These are phyloP conservation scores for Hyla sarda DNA, from an alignment of 2,113 vertebrate genomes.

Conservation along the genomic window DNA sequence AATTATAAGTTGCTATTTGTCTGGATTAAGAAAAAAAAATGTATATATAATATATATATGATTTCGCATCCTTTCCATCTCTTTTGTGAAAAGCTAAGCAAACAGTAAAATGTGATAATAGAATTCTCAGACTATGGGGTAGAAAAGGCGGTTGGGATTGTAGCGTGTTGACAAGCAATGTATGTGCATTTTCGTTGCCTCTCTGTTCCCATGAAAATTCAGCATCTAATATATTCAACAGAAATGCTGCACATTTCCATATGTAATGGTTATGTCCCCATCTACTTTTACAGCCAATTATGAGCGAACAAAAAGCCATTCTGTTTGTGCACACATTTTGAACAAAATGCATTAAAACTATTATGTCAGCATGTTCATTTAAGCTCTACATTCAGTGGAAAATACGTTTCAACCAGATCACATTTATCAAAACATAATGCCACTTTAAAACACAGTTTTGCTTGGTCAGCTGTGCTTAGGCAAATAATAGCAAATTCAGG, in stretches of 20 bases:
- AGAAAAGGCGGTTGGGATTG: neutral
- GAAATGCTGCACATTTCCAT: constrained; percentile 86
- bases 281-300: constrained; percentile 90
- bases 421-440: constrained; percentile 92
- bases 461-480: constrained; percentile 89
- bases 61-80: neutral
- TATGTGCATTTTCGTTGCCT: constrained; percentile 79
- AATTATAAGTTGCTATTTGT: neutral
- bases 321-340: constrained; percentile 89
- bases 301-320: constrained; percentile 88
- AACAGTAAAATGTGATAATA: neutral
- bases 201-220: constrained; percentile 81
- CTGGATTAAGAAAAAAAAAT: neutral
- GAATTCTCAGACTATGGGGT: neutral
- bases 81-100: neutral
- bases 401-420: constrained; percentile 89
- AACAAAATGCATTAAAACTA: constrained; percentile 89
- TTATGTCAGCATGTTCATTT: constrained; percentile 88
- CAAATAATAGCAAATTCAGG: constrained; percentile 87
- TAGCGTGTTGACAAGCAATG: constrained; percentile 68
- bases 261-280: constrained; percentile 87
- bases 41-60: neutral
- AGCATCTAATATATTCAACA: constrained; percentile 84
- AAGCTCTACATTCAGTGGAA: constrained; percentile 86
- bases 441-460: constrained; percentile 88